Evolutionary conservation across 1,140 invertebrate genomes (phyloP).

Genomic region (Drosophila nebulosa): DNA sequence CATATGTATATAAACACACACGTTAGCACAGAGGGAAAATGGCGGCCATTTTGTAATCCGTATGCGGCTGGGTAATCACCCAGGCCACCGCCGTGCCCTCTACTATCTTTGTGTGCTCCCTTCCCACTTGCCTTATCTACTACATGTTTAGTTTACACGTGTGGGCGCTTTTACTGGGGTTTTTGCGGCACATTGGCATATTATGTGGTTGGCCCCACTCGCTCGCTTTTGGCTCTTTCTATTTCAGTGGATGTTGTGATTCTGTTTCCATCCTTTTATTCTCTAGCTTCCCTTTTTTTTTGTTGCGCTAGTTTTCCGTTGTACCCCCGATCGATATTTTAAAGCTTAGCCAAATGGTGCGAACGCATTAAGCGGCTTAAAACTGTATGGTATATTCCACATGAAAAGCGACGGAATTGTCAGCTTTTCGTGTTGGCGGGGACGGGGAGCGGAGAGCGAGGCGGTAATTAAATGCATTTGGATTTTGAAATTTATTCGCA

Average conservation of each 20-base stretch:
- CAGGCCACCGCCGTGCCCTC: slow-evolving; percentile 39
- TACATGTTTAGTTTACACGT: slow-evolving; percentile 24
- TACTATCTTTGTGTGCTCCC: background rate
- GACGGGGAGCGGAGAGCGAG: background rate
- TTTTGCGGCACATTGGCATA: slow-evolving; percentile 67
- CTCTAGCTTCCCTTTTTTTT: slow-evolving; percentile 14
- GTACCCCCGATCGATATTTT: slow-evolving; percentile 67
- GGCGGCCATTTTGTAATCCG: slow-evolving; percentile 78
- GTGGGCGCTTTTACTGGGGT: slow-evolving; percentile 57
- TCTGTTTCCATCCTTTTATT: slow-evolving; percentile 46
- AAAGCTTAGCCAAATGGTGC: slow-evolving; percentile 66
- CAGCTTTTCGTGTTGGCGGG: slow-evolving; percentile 20
- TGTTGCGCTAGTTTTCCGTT: slow-evolving; percentile 17
- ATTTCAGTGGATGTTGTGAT: slow-evolving; percentile 48
- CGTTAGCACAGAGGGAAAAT: slow-evolving; percentile 56
- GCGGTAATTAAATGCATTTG: slow-evolving; percentile 27
- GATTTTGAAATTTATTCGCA: background rate
- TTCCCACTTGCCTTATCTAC: background rate
- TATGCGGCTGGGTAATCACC: slow-evolving; percentile 75
- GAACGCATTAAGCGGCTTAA: slow-evolving; percentile 31
- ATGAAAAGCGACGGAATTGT: slow-evolving; percentile 18
- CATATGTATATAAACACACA: background rate
- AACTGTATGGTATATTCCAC: slow-evolving; percentile 23
- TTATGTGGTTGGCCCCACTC: slow-evolving; percentile 55
- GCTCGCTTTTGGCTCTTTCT: background rate